A percentile compares a stretch with the other conserved stretches of the same genome.
phyloP scores from a whole-genome alignment of 2,888 invertebrate species.

The Lepidocyrtoides sp. region DNA sequence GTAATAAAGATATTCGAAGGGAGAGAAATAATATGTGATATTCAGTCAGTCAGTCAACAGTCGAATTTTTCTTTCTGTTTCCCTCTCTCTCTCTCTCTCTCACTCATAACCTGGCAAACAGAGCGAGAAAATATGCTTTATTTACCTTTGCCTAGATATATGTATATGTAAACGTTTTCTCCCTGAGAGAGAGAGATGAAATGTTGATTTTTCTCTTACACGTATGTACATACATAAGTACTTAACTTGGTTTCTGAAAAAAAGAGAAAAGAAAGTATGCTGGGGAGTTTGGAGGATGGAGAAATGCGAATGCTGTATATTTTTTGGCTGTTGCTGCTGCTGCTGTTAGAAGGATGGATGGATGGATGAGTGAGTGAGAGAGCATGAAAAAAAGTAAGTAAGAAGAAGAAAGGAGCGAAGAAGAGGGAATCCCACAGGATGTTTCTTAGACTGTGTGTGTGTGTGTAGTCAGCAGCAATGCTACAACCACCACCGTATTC shows the following conservation, averaged over 20 bases:
- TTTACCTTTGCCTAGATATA: background rate
- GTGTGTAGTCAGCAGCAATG: background rate
- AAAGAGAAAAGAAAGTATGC: conserved; percentile 24
- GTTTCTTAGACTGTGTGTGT: too few species aligned
- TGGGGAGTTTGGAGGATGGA: conserved; percentile 46
- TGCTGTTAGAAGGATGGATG: background rate
- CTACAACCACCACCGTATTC: background rate
- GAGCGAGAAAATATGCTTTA: background rate
- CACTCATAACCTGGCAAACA: conserved; percentile 34
- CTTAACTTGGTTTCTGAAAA: background rate
- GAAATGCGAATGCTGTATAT: background rate
- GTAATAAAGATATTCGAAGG: background rate
- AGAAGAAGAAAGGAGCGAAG: conserved; percentile 45
- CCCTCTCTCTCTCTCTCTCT: too few species aligned
- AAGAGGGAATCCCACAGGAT: conserved; percentile 80
- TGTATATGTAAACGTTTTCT: too few species aligned
- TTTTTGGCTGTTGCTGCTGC: background rate
- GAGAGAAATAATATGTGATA: conserved; percentile 12
- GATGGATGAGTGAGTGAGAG: conserved; percentile 40
- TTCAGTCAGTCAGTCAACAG: conserved; percentile 74
- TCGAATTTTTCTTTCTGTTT: conserved; percentile 60
- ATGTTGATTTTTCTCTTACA: too few species aligned
- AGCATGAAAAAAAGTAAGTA: conserved; percentile 24
- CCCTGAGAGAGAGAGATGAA: too few species aligned
- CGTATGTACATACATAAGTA: background rate